These are phyloP conservation scores for Escarpia spicata DNA, from an alignment of 2,888 invertebrate species.

Conservation along the genomic window DNA sequence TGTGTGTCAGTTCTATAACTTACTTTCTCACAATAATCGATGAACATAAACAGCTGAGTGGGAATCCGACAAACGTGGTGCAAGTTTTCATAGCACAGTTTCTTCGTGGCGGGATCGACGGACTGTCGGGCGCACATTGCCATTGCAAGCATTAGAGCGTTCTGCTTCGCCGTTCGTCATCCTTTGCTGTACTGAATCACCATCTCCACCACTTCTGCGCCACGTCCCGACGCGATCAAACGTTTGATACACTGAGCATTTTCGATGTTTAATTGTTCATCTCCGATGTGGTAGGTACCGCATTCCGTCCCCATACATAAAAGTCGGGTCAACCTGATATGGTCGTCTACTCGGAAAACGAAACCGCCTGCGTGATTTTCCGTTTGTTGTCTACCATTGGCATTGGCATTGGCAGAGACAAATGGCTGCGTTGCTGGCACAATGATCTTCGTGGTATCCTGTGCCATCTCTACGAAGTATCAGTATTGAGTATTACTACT, in stretches of 20 bases:
- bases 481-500: not conserved
- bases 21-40: constrained; percentile 71
- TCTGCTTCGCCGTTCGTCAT: constrained; percentile 64
- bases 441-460: not conserved
- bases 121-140: constrained; percentile 71
- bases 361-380: constrained; percentile 54
- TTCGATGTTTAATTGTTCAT: constrained; percentile 56
- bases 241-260: constrained; percentile 56
- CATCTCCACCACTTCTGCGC: constrained; percentile 56
- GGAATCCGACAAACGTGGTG: constrained; percentile 73
- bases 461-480: not conserved
- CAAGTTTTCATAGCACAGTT: constrained; percentile 70
- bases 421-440: not conserved
- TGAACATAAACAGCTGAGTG: constrained; percentile 74
- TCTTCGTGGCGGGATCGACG: constrained; percentile 64
- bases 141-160: constrained; percentile 72
- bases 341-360: constrained; percentile 59
- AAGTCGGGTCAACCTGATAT: constrained; percentile 60
- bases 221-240: constrained; percentile 57
- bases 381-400: constrained; percentile 24
- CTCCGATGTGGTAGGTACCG: constrained; percentile 57
- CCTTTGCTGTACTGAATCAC: constrained; percentile 57
- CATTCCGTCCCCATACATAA: constrained; percentile 61
- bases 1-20: constrained; percentile 35
- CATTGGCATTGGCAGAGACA: not conserved